A percentile compares a stretch with the other conserved stretches of the same genome.
phyloP scores from a whole-genome alignment of 2,113 vertebrate genomes.

The Orcinus orca region DNA sequence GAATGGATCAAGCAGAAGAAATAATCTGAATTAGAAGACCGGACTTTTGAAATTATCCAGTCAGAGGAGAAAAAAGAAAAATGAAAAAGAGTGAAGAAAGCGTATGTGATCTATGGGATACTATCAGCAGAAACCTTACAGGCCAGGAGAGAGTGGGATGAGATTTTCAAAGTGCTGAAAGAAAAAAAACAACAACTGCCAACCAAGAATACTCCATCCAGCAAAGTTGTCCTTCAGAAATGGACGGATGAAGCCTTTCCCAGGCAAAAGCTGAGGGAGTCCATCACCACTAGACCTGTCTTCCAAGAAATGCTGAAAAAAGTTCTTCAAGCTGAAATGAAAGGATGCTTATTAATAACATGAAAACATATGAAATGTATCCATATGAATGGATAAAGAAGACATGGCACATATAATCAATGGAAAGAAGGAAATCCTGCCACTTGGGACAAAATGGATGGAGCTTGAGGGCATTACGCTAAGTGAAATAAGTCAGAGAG shows the following conservation, averaged over 20 bases:
- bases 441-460: not conserved
- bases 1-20: not conserved
- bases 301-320: not conserved
- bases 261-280: not conserved
- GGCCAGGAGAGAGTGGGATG: not conserved
- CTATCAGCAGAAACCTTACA: not conserved
- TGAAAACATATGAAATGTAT: not conserved
- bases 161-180: not conserved
- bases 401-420: not conserved
- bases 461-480: not conserved
- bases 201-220: not conserved
- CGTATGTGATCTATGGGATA: not conserved
- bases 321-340: not conserved
- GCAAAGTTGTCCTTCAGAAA: not conserved
- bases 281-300: not conserved
- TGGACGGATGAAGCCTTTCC: not conserved
- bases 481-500: not conserved
- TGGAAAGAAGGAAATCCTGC: not conserved
- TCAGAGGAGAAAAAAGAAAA: not conserved
- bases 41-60: not conserved
- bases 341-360: not conserved
- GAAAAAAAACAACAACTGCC: not conserved
- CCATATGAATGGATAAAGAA: not conserved
- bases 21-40: not conserved
- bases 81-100: not conserved